Base-by-base conservation (phyloP, 2,797 vertebrate species). In the Gambelia wislizenii region DNA sequence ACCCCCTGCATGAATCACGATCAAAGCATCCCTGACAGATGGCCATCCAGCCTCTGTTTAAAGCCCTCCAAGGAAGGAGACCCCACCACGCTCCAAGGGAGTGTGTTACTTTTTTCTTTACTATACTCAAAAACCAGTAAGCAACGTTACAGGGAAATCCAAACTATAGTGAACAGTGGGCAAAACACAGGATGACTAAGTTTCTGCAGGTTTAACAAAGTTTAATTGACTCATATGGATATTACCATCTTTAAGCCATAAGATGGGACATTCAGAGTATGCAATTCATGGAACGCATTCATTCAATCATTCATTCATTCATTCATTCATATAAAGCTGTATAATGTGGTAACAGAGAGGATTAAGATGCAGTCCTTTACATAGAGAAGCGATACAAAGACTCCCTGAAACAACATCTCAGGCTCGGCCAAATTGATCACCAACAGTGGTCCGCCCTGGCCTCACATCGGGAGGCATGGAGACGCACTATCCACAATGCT, bases 131-230 rank as follows among this genome's bases (percentile, higher is more conserved):
- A 75, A 49, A 44, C 6, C 3, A 78, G 75, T 18, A 4, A 13
- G 54, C 33, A 49, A 52, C 39, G 79, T 27, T 18, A 67, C 54
- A 79, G 30, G 9, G 8, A 61, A 33, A 30, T 78, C 72, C 83
- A 69, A 83, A 75, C 79, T 9, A 85, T 42, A 89, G 83, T 44
- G 49, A 9, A 67, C 4, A 52, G 5, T 36, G 54, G 92, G 76
- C 3, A 56, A 84, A n/a, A 49, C 79, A 79, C 33, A 42, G 0
- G 88, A 13, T 0, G 0, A 64, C n/a, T 13, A 81, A 27, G 79
- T 56, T 30, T 59, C 49, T 22, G 39, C 44, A 33, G 8, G 16
- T 52, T 33, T 16, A n/a, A 6, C 13, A 52, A 52, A 33, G 14
- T 30, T n/a, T 52, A 78, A 52, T 7, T 49, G 44, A 77, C 12